Evolutionary conservation across 2,113 vertebrate species (phyloP).

Genomic region (Chlorodrepanis virens): DNA sequence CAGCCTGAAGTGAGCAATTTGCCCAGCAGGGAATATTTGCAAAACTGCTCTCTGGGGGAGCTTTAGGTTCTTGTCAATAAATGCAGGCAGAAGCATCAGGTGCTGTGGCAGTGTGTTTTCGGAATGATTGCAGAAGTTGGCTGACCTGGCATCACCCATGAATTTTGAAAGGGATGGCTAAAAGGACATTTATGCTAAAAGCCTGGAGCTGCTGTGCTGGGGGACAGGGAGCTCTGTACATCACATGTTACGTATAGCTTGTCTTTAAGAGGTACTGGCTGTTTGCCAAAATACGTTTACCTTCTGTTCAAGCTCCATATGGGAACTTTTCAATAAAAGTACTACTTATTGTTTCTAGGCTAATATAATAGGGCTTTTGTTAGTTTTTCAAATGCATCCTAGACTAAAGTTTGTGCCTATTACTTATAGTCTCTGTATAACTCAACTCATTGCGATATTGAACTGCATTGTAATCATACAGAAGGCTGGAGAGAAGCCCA

Average conservation of each 20-base stretch:
- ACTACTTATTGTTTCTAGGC: slow-evolving; percentile 24
- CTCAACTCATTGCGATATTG: background rate
- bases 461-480: background rate
- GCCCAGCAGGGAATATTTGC: background rate
- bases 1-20: background rate
- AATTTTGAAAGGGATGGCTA: background rate
- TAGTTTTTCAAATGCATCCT: slow-evolving; percentile 17
- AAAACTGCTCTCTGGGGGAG: background rate
- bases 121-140: background rate
- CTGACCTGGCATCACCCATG: background rate
- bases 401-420: slow-evolving; percentile 27
- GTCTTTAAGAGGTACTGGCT: background rate
- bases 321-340: background rate
- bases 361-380: background rate
- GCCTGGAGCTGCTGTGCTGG: background rate
- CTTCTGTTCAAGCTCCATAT: background rate
- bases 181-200: background rate
- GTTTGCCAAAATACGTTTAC: slow-evolving; percentile 21
- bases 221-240: background rate
- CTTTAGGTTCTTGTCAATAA: slow-evolving; percentile 19
- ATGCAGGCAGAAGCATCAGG: background rate
- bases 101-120: background rate
- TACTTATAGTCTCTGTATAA: background rate
- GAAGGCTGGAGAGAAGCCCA: slow-evolving; percentile 38
- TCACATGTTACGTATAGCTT: background rate